phyloP scores from a whole-genome alignment of 2,888 invertebrate genomes.

The Tipula confusa region DNA sequence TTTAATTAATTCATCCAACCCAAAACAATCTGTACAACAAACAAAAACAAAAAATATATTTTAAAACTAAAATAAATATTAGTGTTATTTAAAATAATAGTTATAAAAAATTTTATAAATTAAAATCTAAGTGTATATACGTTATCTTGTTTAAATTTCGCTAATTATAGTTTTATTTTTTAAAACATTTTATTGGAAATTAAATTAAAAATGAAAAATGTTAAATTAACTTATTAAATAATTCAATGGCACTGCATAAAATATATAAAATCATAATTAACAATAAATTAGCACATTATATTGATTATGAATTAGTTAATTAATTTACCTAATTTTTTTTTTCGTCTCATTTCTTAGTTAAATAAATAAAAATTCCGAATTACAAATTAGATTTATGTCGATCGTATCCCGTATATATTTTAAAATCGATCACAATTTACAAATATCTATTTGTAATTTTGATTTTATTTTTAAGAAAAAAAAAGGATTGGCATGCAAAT shows the following conservation, averaged over 20 bases:
- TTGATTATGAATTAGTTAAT: background rate
- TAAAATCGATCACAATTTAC: background rate
- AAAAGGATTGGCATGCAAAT: background rate
- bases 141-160: background rate
- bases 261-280: background rate
- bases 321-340: background rate
- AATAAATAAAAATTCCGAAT: background rate
- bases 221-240: background rate
- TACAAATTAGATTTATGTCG: background rate
- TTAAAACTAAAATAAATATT: background rate
- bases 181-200: background rate
- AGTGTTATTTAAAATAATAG: background rate
- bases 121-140: constrained; percentile 12
- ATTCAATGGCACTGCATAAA: background rate
- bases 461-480: background rate
- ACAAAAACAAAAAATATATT: background rate
- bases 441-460: constrained; percentile 7
- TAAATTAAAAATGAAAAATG: background rate
- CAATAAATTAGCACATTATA: background rate
- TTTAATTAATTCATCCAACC: background rate
- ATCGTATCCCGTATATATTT: background rate
- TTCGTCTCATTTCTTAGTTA: background rate
- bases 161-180: background rate
- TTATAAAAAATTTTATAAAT: background rate
- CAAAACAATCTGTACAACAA: background rate